A percentile compares a stretch with the other conserved stretches of the same genome.
These are phyloP conservation scores for Trissolcus basalis DNA, from an alignment of 1,140 invertebrate species.

Conservation along the genomic window DNA sequence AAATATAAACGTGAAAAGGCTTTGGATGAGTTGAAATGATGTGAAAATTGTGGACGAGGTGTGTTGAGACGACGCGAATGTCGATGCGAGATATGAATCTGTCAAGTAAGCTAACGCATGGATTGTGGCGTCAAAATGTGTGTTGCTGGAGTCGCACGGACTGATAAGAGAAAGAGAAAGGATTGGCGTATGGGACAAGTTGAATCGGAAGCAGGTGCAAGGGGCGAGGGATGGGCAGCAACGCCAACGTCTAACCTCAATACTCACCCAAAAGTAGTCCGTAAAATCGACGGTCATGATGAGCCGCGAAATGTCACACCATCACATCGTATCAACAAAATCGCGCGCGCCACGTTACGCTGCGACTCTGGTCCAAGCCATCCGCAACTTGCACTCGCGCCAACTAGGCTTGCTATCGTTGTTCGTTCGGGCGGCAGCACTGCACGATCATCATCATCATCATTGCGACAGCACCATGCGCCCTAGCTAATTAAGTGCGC, in stretches of 20 bases:
- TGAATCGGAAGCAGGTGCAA: constrained; percentile 20
- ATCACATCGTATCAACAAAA: constrained; percentile 52
- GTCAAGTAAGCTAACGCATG: constrained; percentile 5
- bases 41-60: too few species aligned
- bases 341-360: constrained; percentile 34
- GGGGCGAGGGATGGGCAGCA: constrained; percentile 1
- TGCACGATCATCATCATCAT: neutral
- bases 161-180: constrained; percentile 25
- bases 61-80: too few species aligned
- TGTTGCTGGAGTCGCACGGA: constrained; percentile 1
- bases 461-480: too few species aligned
- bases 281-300: constrained; percentile 87
- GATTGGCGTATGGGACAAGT: constrained; percentile 7
- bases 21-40: too few species aligned
- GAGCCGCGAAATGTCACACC: constrained; percentile 66
- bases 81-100: neutral
- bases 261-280: constrained; percentile 89
- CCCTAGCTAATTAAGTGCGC: too few species aligned
- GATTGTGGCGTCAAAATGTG: constrained; percentile 1
- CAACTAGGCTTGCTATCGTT: neutral
- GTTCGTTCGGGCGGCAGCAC: constrained; percentile 1
- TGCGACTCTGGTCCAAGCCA: constrained; percentile 13
- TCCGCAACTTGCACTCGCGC: neutral
- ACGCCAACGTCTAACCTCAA: neutral
- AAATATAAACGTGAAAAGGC: too few species aligned